Evolutionary conservation across 2,888 invertebrate genomes (phyloP), one percentile per base, ranked within the genome.

Genomic region (Oligia fasciuncula): DNA sequence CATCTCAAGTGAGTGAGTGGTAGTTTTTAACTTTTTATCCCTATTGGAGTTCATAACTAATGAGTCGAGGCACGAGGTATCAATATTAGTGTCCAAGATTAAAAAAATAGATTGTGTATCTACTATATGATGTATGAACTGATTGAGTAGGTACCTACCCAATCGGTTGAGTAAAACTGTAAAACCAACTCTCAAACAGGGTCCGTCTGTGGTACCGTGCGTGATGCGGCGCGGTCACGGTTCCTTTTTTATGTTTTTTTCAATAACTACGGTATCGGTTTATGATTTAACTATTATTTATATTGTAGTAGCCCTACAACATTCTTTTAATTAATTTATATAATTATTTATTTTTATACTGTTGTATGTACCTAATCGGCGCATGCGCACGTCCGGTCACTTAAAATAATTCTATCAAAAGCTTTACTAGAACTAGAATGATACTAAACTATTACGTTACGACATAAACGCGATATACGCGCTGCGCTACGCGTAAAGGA

Each of bases 401-500:
- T 43, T 67, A 13, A 13, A n/a, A 35, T 51, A 51, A 69, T 51
- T 70, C 8, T 35, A 51, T 54, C 35, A 17, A 54, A 54, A 29
- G n/a, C 6, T 29, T 5, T 49, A 19, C 1, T 46, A 19, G n/a
- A 46, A 68, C 49, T 51, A 68, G 29, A 17, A 69, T 35, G 3
- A n/a, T 68, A 43, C 1, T n/a, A 29, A 51, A 23, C 35, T 35
- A 29, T 54, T 69, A 35, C 51, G 46, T 46, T 57, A 46, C 29
- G 35, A 60, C 23, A 35, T 35, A 70, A 75, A 46, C 23, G 57
- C 29, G 1, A 2, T 29, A 49, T 11, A n/a, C 9, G 65, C 65
- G n/a, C 17, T n/a, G 35, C 14, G 46, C 40, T 72, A 49, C 63
- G 73, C 43, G 51, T 60, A 82, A 73, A n/a, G 81, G 79, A 82